These are phyloP conservation scores for Hypomesus transpacificus DNA, from an alignment of 2,113 vertebrate species.

Conservation along the genomic window DNA sequence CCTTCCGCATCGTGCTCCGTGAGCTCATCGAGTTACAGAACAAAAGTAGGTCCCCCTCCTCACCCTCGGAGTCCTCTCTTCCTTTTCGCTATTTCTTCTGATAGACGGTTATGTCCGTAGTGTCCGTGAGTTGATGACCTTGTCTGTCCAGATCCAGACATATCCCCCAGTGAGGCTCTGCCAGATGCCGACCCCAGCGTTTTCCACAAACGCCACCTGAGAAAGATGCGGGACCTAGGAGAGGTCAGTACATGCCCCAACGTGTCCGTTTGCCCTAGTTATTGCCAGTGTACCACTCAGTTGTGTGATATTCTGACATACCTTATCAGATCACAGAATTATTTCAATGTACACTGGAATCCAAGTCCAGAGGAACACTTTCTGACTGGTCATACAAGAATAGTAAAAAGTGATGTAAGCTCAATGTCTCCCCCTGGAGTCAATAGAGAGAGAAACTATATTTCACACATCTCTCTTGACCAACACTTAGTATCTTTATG, in stretches of 20 bases:
- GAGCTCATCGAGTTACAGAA: constrained; percentile 83
- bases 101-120: neutral
- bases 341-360: too few relatives aligned
- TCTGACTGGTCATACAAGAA: too few relatives aligned
- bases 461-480: neutral
- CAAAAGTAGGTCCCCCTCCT: constrained; percentile 66
- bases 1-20: constrained; percentile 82
- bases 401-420: too few relatives aligned
- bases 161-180: constrained; percentile 63
- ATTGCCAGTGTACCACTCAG: neutral
- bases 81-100: neutral
- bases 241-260: constrained; percentile 70
- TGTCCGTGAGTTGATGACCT: neutral
- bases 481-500: constrained; percentile 1
- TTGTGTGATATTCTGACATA: neutral
- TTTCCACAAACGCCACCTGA: constrained; percentile 89
- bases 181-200: constrained; percentile 73
- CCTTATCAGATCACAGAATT: too few relatives aligned
- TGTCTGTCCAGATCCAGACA: constrained; percentile 71
- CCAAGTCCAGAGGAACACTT: too few relatives aligned
- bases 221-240: constrained; percentile 81
- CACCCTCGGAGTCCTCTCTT: neutral
- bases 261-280: too few relatives aligned
- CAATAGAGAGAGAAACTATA: too few relatives aligned
- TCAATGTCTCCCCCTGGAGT: too few relatives aligned